Percentiles rank a stretch among this genome's conserved stretches.
phyloP scores from a whole-genome alignment of 2,888 invertebrate genomes.

The Azorinus chamasolen region DNA sequence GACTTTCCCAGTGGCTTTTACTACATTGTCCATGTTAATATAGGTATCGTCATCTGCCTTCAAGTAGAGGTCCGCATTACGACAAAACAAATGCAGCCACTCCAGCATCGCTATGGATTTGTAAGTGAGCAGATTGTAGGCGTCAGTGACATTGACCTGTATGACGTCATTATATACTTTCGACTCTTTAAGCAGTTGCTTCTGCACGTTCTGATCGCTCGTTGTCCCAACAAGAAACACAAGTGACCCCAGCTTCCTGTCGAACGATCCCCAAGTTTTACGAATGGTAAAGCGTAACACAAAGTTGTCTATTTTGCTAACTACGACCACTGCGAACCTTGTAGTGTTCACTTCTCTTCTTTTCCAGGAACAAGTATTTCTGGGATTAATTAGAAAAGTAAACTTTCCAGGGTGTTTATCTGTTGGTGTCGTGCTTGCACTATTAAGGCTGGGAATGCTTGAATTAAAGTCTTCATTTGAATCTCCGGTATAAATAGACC shows the following conservation, averaged over 20 bases:
- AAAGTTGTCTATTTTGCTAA: conserved; percentile 76
- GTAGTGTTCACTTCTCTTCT: too few relatives aligned
- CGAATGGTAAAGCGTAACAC: conserved; percentile 75
- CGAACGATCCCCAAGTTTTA: conserved; percentile 82
- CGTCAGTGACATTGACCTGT: conserved; percentile 84
- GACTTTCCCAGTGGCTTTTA: too few relatives aligned
- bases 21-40: conserved; percentile 49
- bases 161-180: conserved; percentile 81
- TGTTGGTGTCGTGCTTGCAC: too few relatives aligned
- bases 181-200: conserved; percentile 73
- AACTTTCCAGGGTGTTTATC: too few relatives aligned
- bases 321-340: conserved; percentile 67
- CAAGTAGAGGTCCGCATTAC: conserved; percentile 82
- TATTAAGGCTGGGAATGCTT: too few relatives aligned
- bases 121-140: conserved; percentile 86
- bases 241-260: conserved; percentile 56
- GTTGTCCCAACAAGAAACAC: conserved; percentile 79
- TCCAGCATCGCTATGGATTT: conserved; percentile 86
- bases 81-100: conserved; percentile 86
- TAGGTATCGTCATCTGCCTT: conserved; percentile 87
- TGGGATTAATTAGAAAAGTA: too few relatives aligned
- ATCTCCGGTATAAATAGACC: too few relatives aligned
- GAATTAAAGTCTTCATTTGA: too few relatives aligned
- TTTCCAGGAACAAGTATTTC: too few relatives aligned
- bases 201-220: conserved; percentile 36